phyloP scores from a whole-genome alignment of 2,113 vertebrate genomes.

The Ptilorrhoa leucosticta region DNA sequence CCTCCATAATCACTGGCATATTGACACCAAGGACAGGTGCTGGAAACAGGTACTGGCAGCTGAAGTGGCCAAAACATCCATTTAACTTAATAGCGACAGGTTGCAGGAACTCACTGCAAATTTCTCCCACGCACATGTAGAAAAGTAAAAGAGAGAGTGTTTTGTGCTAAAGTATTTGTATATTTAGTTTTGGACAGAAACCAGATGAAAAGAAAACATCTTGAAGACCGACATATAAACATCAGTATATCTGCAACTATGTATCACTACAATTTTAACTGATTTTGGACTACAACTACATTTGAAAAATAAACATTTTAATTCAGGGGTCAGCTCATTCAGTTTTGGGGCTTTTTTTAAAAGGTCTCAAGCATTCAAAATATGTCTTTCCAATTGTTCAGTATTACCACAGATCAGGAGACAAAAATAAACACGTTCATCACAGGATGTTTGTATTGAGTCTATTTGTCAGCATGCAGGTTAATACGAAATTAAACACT shows the following conservation, averaged over 20 bases:
- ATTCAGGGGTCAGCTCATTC: neutral
- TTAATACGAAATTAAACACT: neutral
- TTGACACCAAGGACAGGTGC: neutral
- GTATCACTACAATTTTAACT: neutral
- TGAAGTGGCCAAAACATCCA: neutral
- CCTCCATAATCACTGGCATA: neutral
- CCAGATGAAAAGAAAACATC: neutral
- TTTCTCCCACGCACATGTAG: neutral
- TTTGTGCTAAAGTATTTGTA: neutral
- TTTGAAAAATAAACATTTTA: neutral
- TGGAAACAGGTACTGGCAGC: neutral
- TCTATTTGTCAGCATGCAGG: neutral
- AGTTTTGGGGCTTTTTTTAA: neutral
- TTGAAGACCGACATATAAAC: neutral
- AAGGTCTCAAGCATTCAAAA: neutral
- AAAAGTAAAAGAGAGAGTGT: neutral
- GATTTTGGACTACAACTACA: neutral
- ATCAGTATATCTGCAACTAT: neutral
- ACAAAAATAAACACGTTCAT: neutral
- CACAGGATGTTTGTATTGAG: neutral
- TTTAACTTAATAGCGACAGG: neutral
- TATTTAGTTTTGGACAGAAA: neutral
- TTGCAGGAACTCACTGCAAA: neutral
- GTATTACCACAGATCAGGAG: neutral
- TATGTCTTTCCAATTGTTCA: neutral